Conservation (phyloP, 2,113 vertebrate species). For the Indicator indicator region DNA sequence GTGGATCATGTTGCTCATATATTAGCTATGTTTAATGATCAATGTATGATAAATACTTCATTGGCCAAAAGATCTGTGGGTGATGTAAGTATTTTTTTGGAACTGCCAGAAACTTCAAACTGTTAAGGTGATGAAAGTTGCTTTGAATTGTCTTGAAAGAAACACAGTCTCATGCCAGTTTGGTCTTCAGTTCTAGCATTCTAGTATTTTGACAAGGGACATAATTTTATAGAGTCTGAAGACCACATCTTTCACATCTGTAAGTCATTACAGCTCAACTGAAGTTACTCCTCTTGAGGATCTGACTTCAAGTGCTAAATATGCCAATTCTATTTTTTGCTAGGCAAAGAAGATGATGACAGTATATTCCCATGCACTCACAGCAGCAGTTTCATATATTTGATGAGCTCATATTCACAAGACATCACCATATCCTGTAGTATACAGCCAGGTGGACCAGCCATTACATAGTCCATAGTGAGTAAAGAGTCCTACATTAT, state of each 20-base stretch:
- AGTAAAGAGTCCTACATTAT: neutral
- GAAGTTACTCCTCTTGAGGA: neutral
- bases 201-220: neutral
- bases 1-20: neutral
- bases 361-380: slow-evolving; percentile 14
- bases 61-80: neutral
- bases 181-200: neutral
- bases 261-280: neutral
- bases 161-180: neutral
- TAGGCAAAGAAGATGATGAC: slow-evolving; percentile 16
- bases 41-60: neutral
- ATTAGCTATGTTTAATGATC: neutral
- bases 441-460: slow-evolving; percentile 22
- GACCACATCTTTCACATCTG: neutral
- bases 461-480: neutral
- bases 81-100: neutral
- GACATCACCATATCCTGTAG: slow-evolving; percentile 7
- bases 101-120: neutral
- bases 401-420: slow-evolving; percentile 33
- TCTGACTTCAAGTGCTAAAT: slow-evolving; percentile 10
- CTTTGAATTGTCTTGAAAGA: neutral
- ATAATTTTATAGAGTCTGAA: neutral
- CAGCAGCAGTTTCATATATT: slow-evolving; percentile 31
- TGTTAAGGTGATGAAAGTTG: neutral
- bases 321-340: neutral